Evolutionary conservation across 2,113 vertebrate species (phyloP).

Genomic region (Crotalus horridus): DNA sequence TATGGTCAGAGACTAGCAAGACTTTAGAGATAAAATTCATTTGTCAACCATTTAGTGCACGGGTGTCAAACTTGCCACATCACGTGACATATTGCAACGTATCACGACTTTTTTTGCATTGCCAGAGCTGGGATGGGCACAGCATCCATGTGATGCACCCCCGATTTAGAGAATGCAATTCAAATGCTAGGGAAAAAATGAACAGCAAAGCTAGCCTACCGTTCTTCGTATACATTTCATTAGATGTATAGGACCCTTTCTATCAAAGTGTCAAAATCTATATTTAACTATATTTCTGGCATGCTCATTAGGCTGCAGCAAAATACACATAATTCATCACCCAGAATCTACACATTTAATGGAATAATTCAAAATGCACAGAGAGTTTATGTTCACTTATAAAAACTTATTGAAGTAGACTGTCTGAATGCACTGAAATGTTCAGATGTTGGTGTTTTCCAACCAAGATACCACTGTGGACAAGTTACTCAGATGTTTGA

Average conservation of each 20-base stretch:
- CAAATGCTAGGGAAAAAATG: background rate
- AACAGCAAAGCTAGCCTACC: background rate
- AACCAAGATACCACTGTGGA: conserved; percentile 46
- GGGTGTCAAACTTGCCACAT: too few species aligned
- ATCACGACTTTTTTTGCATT: too few species aligned
- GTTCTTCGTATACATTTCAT: conserved; percentile 38
- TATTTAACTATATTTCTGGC: conserved; percentile 53
- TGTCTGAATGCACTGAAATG: conserved; percentile 42
- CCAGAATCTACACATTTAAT: conserved; percentile 53
- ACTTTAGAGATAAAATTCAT: background rate
- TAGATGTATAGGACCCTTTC: conserved; percentile 45
- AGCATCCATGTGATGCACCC: too few species aligned
- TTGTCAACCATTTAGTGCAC: background rate
- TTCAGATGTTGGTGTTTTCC: conserved; percentile 46
- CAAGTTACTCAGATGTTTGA: conserved; percentile 52
- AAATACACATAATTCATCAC: conserved; percentile 63
- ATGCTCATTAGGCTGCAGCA: conserved; percentile 57
- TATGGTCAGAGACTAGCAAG: background rate
- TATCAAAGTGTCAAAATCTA: conserved; percentile 45
- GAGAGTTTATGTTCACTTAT: conserved; percentile 51
- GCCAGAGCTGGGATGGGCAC: too few species aligned
- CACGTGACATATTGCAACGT: too few species aligned
- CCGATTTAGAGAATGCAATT: background rate
- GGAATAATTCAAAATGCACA: conserved; percentile 63
- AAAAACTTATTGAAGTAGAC: conserved; percentile 52